Evolutionary conservation across 30 jellyfish, hydroid and myxozoan species (phyloP), one percentile per base, ranked within the genome.

Genomic region (Aurelia coerulea): DNA sequence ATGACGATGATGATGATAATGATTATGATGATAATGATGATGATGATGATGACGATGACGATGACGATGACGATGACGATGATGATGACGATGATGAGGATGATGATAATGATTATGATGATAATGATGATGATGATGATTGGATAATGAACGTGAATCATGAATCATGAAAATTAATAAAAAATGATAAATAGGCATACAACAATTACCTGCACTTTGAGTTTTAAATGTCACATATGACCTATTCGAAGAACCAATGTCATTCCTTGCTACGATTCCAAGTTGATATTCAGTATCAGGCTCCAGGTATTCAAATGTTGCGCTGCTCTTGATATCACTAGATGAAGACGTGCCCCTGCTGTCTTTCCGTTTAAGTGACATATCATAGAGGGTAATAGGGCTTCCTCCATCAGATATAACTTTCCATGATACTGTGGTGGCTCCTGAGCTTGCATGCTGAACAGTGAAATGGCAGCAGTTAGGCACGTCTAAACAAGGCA

Each of bases 141-240:
- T 23, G 0, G 29, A 23, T 23, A 23, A 23, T 23, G 29, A 23
- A 23, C 29, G 29, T 23, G 29, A 23, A 23, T 23, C 0, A 23
- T 23, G 29, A 23, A 23, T 23, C 0, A 23, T 23, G 29, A 23
- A 23, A 23, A 23, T 23, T 0, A 23, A 23, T 23, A 23, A 23
- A 23, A 23, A 23, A 23, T 23, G 29, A 23, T 23, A 23, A 23
- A 23, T 23, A 23, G 29, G 29, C 29, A 23, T 23, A 23, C 2
- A 4, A 46, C 8, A 2, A 15, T 60, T 60, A 60, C 70, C 70
- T 60, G 31, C 70, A 17, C 35, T 60, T 23, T n/a, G 70, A n/a
- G 70, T 60, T 60, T 23, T 60, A n/a, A 23, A 17, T 60, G 31
- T 60, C 70, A 60, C 70, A 60, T 5, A 60, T 60, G 70, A 60